These are phyloP conservation scores for Tychaedon coryphoeus DNA, from an alignment of 2,113 vertebrate species.

Conservation along the genomic window DNA sequence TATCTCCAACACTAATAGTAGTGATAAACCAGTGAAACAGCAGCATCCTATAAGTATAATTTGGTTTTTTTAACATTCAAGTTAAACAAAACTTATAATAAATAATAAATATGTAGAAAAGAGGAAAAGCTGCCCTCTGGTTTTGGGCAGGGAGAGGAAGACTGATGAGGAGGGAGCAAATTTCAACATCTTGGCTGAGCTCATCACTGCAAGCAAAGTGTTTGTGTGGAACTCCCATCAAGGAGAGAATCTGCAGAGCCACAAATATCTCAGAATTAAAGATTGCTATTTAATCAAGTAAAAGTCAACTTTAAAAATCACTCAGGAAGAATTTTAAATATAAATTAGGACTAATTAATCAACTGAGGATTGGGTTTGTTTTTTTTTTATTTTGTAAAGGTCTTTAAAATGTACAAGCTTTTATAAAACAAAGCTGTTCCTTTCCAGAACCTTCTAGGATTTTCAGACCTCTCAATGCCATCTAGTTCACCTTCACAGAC, in stretches of 20 bases:
- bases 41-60: rapidly evolving
- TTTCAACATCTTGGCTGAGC: not conserved
- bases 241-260: not conserved
- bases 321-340: conserved; percentile 49
- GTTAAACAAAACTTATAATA: too few relatives aligned
- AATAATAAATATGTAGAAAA: not conserved
- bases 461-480: not conserved
- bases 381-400: not conserved
- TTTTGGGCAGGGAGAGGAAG: not conserved
- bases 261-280: conserved; percentile 56
- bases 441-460: not conserved
- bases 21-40: not conserved
- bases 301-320: conserved; percentile 38
- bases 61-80: not conserved
- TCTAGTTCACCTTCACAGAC: not conserved
- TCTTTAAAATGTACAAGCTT: conserved; percentile 6
- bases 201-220: not conserved
- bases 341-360: conserved; percentile 61
- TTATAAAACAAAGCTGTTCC: not conserved
- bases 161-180: not conserved
- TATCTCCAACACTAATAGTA: not conserved
- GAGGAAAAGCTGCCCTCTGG: not conserved
- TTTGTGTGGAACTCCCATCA: not conserved
- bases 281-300: conserved; percentile 54
- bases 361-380: not conserved